Evolutionary conservation across 2,888 invertebrate genomes (phyloP), one percentile per base, ranked within the genome.

Genomic region (Allophyes oxyacanthae): DNA sequence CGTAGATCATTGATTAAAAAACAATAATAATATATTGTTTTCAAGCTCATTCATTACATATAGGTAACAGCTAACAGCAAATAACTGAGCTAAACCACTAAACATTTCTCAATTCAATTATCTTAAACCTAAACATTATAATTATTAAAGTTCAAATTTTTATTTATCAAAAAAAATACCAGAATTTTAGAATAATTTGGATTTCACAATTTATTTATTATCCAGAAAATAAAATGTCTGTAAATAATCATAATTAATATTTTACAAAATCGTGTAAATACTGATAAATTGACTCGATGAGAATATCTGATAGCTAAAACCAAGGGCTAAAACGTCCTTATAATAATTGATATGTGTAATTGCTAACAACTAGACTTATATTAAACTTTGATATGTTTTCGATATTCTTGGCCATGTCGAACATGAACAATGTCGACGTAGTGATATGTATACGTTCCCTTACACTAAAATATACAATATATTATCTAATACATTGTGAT

Each of bases 371-470:
- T 64, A 51, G 6, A 26, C 59, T 65, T 75, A 69, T 37, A 37
- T 25, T 72, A 82, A 74, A 66, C 78, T 82, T 92, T 92, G 92
- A 93, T 93, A 93, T 94, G 94, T 93, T 88, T 88, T 87, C 69
- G 91, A 93, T 92, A 94, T 94, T 93, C 92, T 85, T 91, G 92
- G 88, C 77, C 93, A 92, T 85, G 90, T 80, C 70, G 57, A 33
- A 81, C 90, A 91, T 88, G 90, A 86, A 48, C 28, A 6, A 28
- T 76, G 80, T 77, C 73, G 65, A 81, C 77, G 74, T 71, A 55
- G 73, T 81, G 91, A 92, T 92, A 94, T 93, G 92, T 89, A 78
- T 84, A 73, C 11, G 70, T 87, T 85, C 45, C 13, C 11, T 13
- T 10, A 15, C 20, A 26, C 40, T 13, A 13, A 13, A 1, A 3